Conservation (phyloP, 2,888 invertebrate species). For the Chrysina gloriosa region DNA sequence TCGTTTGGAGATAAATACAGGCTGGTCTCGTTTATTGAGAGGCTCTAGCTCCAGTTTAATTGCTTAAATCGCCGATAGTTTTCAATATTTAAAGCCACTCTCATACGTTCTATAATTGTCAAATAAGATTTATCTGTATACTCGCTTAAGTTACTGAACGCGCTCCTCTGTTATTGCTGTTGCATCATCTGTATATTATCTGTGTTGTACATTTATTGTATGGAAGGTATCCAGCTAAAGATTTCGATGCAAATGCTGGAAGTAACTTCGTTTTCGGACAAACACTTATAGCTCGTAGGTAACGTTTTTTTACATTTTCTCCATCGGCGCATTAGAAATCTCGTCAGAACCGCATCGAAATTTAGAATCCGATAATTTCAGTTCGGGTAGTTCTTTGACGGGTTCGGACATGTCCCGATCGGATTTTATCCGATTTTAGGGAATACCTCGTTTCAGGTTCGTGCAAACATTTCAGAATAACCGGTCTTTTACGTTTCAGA, state of each 20-base stretch:
- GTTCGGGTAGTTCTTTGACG: not conserved
- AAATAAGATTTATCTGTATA: too few relatives aligned
- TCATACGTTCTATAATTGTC: too few relatives aligned
- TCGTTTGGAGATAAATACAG: too few relatives aligned
- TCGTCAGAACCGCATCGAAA: not conserved
- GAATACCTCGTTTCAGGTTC: not conserved
- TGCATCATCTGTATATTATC: conserved; percentile 45
- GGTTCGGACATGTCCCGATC: not conserved
- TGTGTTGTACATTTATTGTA: conserved; percentile 38
- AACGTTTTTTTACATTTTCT: conserved; percentile 7
- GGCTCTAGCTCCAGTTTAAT: too few relatives aligned
- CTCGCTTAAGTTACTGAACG: not conserved
- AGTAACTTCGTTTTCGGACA: conserved; percentile 13
- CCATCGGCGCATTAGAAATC: not conserved
- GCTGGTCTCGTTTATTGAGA: too few relatives aligned
- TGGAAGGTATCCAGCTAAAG: conserved; percentile 37
- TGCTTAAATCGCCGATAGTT: too few relatives aligned
- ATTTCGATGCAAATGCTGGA: conserved; percentile 37
- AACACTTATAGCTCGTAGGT: conserved; percentile 32
- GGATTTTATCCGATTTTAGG: conserved; percentile 5
- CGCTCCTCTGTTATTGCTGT: conserved; percentile 42
- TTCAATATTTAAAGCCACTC: too few relatives aligned
- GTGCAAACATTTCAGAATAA: not conserved
- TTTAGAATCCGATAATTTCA: not conserved
- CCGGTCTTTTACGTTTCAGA: conserved; percentile 18